A percentile compares a stretch with the other conserved stretches of the same genome.
Conservation (phyloP, 2,113 vertebrate species). For the Siphamia tubifer region DNA sequence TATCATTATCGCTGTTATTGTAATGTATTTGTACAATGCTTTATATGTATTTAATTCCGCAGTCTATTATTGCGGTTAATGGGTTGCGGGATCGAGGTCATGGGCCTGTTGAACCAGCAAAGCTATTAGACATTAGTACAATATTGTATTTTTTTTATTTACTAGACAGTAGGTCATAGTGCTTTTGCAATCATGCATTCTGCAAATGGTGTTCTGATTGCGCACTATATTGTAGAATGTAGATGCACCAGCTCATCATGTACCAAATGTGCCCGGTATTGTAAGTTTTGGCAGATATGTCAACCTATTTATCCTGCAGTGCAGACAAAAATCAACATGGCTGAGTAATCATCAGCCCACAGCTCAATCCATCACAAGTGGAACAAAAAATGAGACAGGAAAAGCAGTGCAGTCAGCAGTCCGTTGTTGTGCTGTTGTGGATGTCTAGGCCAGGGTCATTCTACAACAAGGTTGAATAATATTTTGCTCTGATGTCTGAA, state of each 20-base stretch:
- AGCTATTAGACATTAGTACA: background rate
- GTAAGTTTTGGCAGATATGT: slow-evolving; percentile 29
- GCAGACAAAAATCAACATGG: slow-evolving; percentile 44
- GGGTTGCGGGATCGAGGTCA: background rate
- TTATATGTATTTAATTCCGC: background rate
- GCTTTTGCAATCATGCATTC: background rate
- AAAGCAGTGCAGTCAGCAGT: too few species aligned
- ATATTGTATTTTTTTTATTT: background rate
- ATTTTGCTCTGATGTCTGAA: too few species aligned
- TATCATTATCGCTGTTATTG: background rate
- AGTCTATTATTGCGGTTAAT: background rate
- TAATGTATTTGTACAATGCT: background rate
- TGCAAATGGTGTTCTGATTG: background rate
- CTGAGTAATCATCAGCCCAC: slow-evolving; percentile 33
- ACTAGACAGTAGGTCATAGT: background rate
- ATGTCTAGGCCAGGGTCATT: too few species aligned
- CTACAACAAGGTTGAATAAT: too few species aligned
- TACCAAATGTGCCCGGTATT: slow-evolving; percentile 41
- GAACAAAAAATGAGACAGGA: background rate
- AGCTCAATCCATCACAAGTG: background rate
- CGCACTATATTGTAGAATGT: background rate
- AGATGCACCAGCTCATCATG: slow-evolving; percentile 44
- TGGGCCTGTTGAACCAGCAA: background rate
- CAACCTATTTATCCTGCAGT: slow-evolving; percentile 63
- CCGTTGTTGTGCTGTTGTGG: too few species aligned